Percentiles rank a stretch among this genome's conserved stretches.
phyloP scores from a whole-genome alignment of 2,113 vertebrate genomes.

The Argyrosomus japonicus region DNA sequence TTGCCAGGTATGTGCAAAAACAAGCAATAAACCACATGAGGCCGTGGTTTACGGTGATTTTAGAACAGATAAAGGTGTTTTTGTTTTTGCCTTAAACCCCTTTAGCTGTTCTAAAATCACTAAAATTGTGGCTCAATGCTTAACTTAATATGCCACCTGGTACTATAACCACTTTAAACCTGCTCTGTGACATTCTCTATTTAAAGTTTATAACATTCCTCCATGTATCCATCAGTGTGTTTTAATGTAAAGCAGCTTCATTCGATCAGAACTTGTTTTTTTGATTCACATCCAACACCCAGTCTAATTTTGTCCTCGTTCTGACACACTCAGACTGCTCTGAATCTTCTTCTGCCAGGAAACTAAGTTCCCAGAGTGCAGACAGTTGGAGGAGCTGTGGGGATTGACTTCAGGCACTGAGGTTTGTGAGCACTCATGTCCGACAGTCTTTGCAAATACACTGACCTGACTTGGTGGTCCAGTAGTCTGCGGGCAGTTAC shows the following conservation, averaged over 20 bases:
- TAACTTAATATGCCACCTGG: too few species aligned
- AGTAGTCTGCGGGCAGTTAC: constrained; percentile 3
- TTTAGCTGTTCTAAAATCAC: too few species aligned
- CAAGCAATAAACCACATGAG: too few species aligned
- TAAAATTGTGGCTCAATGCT: too few species aligned
- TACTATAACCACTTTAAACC: too few species aligned
- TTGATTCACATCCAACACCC: not conserved
- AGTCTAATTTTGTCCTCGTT: not conserved
- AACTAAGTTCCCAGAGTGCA: not conserved
- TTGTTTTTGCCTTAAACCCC: too few species aligned
- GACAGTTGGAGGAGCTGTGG: not conserved
- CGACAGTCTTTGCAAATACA: constrained; percentile 4
- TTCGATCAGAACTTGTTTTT: not conserved
- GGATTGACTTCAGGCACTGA: constrained; percentile 23
- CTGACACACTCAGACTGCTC: constrained; percentile 1
- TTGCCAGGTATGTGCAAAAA: too few species aligned
- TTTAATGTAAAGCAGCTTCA: not conserved
- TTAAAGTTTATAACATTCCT: not conserved
- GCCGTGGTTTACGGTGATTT: too few species aligned
- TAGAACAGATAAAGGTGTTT: too few species aligned
- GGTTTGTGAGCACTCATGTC: constrained; percentile 28
- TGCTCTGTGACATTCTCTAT: too few species aligned
- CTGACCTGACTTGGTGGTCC: constrained; percentile 22
- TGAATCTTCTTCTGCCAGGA: constrained; percentile 26
- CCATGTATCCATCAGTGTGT: not conserved